phyloP scores from a whole-genome alignment of 2,113 vertebrate species.

The Nestor notabilis region DNA sequence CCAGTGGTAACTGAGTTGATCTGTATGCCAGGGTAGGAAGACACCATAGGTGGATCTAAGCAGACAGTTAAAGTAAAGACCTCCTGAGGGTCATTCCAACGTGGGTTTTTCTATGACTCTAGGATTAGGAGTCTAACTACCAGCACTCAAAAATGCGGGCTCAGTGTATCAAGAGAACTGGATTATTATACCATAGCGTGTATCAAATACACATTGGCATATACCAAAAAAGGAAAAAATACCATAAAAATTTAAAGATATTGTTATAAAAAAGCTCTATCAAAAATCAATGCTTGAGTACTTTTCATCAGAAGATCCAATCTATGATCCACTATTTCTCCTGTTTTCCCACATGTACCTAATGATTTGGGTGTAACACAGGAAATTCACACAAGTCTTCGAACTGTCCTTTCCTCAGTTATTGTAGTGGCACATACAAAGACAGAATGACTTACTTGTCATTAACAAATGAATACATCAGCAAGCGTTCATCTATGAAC shows the following conservation, averaged over 20 bases:
- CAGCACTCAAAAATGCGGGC: neutral
- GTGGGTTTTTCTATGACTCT: neutral
- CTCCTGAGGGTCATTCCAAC: neutral
- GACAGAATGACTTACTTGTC: conserved; percentile 87
- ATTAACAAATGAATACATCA: conserved; percentile 99
- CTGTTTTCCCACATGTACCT: neutral
- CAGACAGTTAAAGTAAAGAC: neutral
- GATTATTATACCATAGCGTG: neutral
- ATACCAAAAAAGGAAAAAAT: neutral
- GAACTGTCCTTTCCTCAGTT: neutral
- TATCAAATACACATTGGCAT: neutral
- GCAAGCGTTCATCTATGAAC: conserved; percentile 93
- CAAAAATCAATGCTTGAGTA: neutral
- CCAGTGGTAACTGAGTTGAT: neutral
- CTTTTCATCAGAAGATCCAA: neutral
- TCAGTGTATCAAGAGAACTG: neutral
- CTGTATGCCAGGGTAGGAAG: neutral
- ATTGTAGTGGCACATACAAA: neutral
- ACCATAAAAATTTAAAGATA: neutral
- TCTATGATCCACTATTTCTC: neutral
- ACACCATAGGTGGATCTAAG: neutral
- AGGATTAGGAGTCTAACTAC: neutral
- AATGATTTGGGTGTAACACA: neutral
- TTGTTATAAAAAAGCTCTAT: neutral
- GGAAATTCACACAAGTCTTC: neutral